A percentile compares a stretch with the other conserved stretches of the same genome.
Conservation (phyloP, 2,888 invertebrate genomes). For the Tetramorium bicarinatum region DNA sequence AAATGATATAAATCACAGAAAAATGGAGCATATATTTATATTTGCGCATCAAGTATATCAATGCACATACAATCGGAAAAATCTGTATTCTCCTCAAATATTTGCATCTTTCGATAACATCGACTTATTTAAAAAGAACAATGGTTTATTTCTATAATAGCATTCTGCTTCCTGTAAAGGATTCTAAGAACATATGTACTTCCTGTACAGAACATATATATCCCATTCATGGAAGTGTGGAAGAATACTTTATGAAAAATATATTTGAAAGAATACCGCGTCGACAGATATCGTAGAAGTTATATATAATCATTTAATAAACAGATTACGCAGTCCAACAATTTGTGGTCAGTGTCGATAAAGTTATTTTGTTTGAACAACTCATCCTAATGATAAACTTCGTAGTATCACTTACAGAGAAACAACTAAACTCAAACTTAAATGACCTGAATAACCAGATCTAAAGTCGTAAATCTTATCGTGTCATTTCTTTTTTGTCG, state of each 20-base stretch:
- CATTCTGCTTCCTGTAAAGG: not conserved
- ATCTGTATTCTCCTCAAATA: not conserved
- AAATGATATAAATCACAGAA: not conserved
- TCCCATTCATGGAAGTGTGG: not conserved
- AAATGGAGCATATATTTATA: not conserved
- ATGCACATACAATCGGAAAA: not conserved
- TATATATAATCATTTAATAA: not conserved
- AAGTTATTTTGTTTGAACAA: constrained; percentile 17
- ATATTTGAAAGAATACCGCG: not conserved
- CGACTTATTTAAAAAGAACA: not conserved
- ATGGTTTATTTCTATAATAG: not conserved
- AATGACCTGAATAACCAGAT: constrained; percentile 15
- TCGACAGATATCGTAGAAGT: not conserved
- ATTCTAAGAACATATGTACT: not conserved
- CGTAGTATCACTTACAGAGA: not conserved
- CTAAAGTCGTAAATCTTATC: constrained; percentile 14
- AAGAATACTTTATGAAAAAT: not conserved
- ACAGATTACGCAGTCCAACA: constrained; percentile 15
- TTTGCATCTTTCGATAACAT: not conserved
- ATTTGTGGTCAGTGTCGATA: not conserved
- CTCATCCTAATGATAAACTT: constrained; percentile 12
- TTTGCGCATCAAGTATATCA: not conserved
- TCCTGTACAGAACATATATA: not conserved
- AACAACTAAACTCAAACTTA: constrained; percentile 12
- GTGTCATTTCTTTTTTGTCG: constrained; percentile 16